phyloP scores from a whole-genome alignment of 2,797 vertebrate genomes.

The Heliangelus exortis region DNA sequence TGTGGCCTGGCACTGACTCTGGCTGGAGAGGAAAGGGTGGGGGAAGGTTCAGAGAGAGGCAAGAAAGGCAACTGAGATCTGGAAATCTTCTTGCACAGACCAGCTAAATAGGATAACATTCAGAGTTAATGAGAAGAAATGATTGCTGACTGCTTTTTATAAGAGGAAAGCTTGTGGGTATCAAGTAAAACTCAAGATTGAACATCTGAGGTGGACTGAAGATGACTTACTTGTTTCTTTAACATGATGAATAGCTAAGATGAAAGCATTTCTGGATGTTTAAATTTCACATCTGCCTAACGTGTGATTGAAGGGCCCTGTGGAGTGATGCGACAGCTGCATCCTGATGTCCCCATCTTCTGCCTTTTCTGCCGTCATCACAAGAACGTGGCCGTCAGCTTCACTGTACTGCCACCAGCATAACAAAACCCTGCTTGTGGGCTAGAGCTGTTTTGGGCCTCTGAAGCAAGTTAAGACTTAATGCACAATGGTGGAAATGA shows the following conservation, averaged over 20 bases:
- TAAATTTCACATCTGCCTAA: background rate
- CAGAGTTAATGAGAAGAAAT: background rate
- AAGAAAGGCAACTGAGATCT: background rate
- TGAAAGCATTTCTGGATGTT: background rate
- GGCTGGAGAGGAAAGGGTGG: background rate
- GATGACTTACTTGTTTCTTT: background rate
- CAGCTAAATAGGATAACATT: background rate
- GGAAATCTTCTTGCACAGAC: background rate
- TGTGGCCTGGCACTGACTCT: background rate
- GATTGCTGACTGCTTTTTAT: background rate
- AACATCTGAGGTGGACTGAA: background rate
- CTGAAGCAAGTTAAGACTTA: background rate
- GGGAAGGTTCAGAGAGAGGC: background rate
- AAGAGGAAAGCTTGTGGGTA: background rate
- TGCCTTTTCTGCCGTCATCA: rapidly evolving
- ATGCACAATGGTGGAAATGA: rapidly evolving
- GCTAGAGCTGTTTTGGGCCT: background rate
- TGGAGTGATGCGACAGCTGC: background rate
- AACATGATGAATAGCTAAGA: background rate
- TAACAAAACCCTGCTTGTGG: background rate
- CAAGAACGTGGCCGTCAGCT: rapidly evolving
- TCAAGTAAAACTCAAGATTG: background rate
- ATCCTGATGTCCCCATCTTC: background rate
- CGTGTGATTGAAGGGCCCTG: background rate
- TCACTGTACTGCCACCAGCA: background rate